These are phyloP conservation scores for Agonopterix arenella DNA, from an alignment of 2,888 invertebrate species.

Conservation along the genomic window DNA sequence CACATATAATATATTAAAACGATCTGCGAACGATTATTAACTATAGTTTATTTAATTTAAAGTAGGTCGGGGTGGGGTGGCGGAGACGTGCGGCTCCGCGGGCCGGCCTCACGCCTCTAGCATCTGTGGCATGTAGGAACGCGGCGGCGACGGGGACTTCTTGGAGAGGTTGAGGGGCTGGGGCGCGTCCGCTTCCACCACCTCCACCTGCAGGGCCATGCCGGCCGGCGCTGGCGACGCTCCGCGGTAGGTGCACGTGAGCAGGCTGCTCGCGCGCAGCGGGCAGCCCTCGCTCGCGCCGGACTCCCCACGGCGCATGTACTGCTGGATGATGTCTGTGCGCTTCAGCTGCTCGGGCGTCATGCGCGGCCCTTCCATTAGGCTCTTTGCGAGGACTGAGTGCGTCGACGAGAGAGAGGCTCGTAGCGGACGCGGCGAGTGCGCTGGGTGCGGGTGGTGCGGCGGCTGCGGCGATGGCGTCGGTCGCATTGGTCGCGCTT, in stretches of 20 bases:
- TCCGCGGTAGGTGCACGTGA: conserved; percentile 50
- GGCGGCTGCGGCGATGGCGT: conserved; percentile 71
- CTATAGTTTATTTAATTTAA: conserved; percentile 68
- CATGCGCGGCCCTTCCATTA: conserved; percentile 96
- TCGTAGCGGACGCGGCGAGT: conserved; percentile 72
- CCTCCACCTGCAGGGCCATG: conserved; percentile 82
- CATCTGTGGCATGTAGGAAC: conserved; percentile 79
- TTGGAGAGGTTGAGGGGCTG: conserved; percentile 94
- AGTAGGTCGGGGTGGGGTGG: conserved; percentile 73
- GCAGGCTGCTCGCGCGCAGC: conserved; percentile 49
- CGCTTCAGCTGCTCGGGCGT: conserved; percentile 94
- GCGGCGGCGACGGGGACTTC: conserved; percentile 81
- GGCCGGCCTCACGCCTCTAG: conserved; percentile 79
- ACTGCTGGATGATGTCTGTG: conserved; percentile 94
- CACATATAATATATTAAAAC: conserved; percentile 83
- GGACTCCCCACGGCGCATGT: conserved; percentile 88
- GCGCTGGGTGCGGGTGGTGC: conserved; percentile 62
- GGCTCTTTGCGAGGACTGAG: conserved; percentile 91
- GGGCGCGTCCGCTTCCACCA: conserved; percentile 87
- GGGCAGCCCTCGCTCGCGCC: conserved; percentile 63
- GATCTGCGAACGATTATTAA: conserved; percentile 75
- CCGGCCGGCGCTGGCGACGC: conserved; percentile 70
- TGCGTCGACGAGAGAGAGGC: conserved; percentile 88
- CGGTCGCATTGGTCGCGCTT: conserved; percentile 58
- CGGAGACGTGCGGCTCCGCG: conserved; percentile 70